These are phyloP conservation scores for Schizotus pectinicornis DNA, from an alignment of 2,888 invertebrate genomes.

Conservation along the genomic window DNA sequence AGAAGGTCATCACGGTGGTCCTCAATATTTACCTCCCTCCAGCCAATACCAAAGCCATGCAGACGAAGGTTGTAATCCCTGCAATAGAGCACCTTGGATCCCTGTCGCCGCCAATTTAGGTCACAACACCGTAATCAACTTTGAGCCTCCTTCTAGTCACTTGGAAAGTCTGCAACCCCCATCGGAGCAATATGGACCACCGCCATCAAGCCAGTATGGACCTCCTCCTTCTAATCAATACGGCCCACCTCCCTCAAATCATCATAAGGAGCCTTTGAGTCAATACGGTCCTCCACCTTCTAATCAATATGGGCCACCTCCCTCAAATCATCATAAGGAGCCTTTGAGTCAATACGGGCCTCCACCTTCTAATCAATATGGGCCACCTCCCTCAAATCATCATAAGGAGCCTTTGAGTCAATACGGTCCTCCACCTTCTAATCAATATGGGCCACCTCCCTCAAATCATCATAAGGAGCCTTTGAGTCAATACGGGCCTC, in stretches of 20 bases:
- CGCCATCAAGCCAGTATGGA: conserved; percentile 21
- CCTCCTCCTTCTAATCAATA: conserved; percentile 16
- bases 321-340: conserved; percentile 10
- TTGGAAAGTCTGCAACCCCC: conserved; percentile 16
- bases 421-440: conserved; percentile 39
- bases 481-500: conserved; percentile 33
- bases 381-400: conserved; percentile 24
- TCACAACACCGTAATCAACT: conserved; percentile 46
- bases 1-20: conserved; percentile 31
- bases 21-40: conserved; percentile 43
- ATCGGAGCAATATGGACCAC: conserved; percentile 54
- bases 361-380: conserved; percentile 28
- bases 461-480: too few relatives aligned
- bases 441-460: conserved; percentile 33
- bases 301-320: conserved; percentile 32
- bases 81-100: conserved; percentile 83
- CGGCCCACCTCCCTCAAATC: conserved; percentile 26
- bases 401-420: conserved; percentile 6
- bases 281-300: conserved; percentile 39
- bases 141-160: conserved; percentile 44
- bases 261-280: not conserved
- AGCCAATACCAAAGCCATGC: conserved; percentile 28
- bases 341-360: conserved; percentile 18
- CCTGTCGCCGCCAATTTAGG: conserved; percentile 66
- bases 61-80: conserved; percentile 71